Evolutionary conservation across 2,797 vertebrate species (phyloP).

Genomic region (Lerista edwardsae): DNA sequence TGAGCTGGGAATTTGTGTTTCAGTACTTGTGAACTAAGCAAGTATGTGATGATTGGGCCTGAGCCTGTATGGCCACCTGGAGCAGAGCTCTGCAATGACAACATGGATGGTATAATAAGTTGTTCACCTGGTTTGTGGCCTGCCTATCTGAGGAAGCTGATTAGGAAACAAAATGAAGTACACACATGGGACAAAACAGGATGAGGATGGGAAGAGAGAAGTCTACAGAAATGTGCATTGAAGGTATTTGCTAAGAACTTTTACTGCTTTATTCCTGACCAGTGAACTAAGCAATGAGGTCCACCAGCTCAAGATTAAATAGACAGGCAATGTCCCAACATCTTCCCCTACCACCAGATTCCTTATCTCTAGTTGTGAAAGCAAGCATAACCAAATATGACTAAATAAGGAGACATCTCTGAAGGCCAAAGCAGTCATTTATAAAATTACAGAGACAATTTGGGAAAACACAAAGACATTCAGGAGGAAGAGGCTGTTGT

Average conservation of each 20-base stretch:
- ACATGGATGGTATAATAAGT: too few relatives aligned
- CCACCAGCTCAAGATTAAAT: neutral
- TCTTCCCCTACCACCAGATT: constrained; percentile 32
- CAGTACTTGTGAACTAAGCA: too few relatives aligned
- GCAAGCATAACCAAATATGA: constrained; percentile 16
- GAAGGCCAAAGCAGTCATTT: neutral
- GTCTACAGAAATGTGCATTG: neutral
- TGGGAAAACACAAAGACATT: neutral
- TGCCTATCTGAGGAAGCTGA: neutral
- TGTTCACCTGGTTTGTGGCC: neutral
- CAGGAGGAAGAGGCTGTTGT: neutral
- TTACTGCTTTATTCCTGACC: neutral
- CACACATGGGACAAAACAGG: neutral
- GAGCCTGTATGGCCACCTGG: neutral
- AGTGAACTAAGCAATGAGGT: neutral
- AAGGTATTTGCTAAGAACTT: neutral
- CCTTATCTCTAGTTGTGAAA: constrained; percentile 27
- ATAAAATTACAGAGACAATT: neutral
- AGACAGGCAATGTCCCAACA: neutral
- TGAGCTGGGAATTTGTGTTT: too few relatives aligned
- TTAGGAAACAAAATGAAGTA: neutral
- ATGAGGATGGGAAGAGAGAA: neutral
- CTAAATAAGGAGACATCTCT: constrained; percentile 28
- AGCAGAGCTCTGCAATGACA: neutral
- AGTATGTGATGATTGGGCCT: too few relatives aligned